Evolutionary conservation across 2,113 vertebrate species (phyloP).

Genomic region (Zosterops japonicus): DNA sequence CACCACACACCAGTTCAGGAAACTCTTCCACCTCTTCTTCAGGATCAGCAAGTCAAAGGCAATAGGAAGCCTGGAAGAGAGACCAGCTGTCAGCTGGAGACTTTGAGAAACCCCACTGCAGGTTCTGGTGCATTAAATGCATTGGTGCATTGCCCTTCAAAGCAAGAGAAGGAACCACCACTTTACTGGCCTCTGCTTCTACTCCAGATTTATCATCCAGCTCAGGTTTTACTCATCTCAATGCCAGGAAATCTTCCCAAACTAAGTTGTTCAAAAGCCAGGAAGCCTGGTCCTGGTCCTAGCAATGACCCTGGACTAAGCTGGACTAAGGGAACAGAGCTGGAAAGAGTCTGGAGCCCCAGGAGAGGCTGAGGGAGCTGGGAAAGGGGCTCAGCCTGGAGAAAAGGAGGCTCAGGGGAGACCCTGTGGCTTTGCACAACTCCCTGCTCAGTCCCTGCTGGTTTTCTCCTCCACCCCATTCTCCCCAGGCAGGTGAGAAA

Average conservation of each 20-base stretch:
- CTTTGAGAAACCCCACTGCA: neutral
- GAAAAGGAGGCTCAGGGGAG: no score
- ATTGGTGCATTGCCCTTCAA: neutral
- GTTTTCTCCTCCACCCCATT: neutral
- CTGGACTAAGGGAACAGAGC: neutral
- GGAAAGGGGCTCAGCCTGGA: no score
- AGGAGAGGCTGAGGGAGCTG: no score
- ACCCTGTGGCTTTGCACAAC: no score
- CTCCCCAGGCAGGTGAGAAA: neutral
- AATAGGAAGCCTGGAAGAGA: slow-evolving; percentile 84
- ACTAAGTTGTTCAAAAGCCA: neutral
- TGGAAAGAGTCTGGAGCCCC: no score
- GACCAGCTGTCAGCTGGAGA: neutral
- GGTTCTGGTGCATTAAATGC: neutral
- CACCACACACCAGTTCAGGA: slow-evolving; percentile 84
- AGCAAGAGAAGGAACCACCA: neutral
- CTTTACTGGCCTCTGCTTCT: neutral
- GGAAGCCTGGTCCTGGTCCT: neutral
- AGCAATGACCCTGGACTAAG: neutral
- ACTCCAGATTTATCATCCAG: neutral
- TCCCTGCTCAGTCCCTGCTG: neutral
- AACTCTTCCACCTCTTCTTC: slow-evolving; percentile 88
- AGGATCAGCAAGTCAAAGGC: slow-evolving; percentile 90
- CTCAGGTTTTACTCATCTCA: neutral
- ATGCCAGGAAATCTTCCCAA: neutral